phyloP scores from a whole-genome alignment of 2,888 invertebrate species.

The Yponomeuta evonymella region DNA sequence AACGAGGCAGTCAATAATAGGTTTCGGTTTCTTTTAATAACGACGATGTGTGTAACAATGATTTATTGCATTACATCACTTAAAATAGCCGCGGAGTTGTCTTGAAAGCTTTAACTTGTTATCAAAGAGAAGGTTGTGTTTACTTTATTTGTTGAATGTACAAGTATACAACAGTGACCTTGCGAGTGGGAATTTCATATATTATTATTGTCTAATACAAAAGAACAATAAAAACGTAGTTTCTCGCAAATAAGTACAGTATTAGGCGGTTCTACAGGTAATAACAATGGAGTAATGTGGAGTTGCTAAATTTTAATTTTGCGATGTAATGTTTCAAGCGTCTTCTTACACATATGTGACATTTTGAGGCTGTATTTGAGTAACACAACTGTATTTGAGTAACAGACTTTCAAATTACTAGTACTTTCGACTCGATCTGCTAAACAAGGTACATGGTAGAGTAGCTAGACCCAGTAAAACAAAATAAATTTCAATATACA shows the following conservation, averaged over 20 bases:
- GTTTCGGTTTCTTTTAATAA: background rate
- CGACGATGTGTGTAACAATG: background rate
- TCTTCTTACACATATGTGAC: background rate
- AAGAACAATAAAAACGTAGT: background rate
- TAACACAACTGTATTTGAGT: background rate
- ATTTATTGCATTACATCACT: background rate
- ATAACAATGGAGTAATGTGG: background rate
- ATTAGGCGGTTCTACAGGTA: background rate
- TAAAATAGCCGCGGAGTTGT: background rate
- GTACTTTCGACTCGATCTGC: no score
- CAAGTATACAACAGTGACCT: background rate
- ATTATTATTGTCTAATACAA: background rate
- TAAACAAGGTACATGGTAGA: no score
- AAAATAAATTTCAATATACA: no score
- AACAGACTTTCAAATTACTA: no score
- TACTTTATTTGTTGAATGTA: background rate
- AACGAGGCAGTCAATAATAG: background rate
- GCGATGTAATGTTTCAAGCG: background rate
- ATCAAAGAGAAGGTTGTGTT: background rate
- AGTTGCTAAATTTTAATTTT: background rate
- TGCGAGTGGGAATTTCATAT: background rate
- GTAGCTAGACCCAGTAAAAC: no score
- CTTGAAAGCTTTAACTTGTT: background rate
- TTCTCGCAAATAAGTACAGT: background rate
- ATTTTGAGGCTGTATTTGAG: background rate